A percentile compares a stretch with the other conserved stretches of the same genome.
These are phyloP conservation scores for Bettongia penicillata DNA, from an alignment of 2,113 vertebrate species.

Conservation along the genomic window DNA sequence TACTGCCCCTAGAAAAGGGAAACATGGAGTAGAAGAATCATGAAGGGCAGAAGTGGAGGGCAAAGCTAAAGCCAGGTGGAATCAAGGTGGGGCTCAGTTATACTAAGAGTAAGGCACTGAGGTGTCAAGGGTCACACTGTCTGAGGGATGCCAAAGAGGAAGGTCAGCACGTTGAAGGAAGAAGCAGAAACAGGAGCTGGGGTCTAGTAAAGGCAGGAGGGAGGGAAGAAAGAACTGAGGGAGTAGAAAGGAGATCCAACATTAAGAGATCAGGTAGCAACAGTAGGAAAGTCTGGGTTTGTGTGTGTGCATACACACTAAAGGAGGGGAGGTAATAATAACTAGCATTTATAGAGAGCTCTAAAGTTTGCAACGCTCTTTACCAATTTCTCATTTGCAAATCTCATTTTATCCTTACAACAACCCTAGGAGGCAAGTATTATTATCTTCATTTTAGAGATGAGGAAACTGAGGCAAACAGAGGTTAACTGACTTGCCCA, in stretches of 20 bases:
- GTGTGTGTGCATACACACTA: not conserved
- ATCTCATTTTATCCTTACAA: not conserved
- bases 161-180: not conserved
- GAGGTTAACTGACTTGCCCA: not conserved
- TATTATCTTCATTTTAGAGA: not conserved
- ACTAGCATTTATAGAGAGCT: not conserved
- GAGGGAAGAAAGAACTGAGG: not conserved
- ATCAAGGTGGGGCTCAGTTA: not conserved
- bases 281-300: not conserved
- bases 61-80: not conserved
- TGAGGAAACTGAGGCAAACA: not conserved
- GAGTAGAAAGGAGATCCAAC: not conserved
- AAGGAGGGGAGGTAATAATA: not conserved
- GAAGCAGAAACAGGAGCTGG: not conserved
- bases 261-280: not conserved
- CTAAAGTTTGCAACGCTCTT: not conserved
- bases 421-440: not conserved
- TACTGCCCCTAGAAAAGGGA: constrained; percentile 65
- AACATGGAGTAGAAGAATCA: not conserved
- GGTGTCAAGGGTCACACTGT: not conserved
- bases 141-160: not conserved
- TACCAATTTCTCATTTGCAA: not conserved
- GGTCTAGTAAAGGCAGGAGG: not conserved
- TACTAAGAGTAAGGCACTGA: not conserved
- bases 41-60: not conserved